Conservation (phyloP, 2,797 vertebrate species). For the Galaxias olidus region DNA sequence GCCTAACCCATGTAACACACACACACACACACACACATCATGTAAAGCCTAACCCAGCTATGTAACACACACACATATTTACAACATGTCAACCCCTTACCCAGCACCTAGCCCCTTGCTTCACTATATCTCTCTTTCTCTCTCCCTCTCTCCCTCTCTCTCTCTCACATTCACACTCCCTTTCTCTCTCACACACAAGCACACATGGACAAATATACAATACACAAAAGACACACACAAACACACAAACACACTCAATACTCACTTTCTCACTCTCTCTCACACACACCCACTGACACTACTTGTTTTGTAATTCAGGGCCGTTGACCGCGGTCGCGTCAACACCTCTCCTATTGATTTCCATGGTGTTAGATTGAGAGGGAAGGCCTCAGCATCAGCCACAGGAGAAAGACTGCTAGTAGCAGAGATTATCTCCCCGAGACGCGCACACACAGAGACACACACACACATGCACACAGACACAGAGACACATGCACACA, state of each 20-base stretch:
- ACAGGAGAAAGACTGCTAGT: slow-evolving; percentile 52
- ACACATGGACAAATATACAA: too few species aligned
- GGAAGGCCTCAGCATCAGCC: slow-evolving; percentile 37
- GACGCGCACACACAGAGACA: slow-evolving; percentile 19
- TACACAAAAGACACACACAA: too few species aligned
- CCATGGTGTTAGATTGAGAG: slow-evolving; percentile 63
- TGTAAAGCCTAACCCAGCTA: too few species aligned
- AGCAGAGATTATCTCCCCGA: slow-evolving; percentile 57
- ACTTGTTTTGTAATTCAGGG: slow-evolving; percentile 44
- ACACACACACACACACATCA: too few species aligned
- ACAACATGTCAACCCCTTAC: slow-evolving; percentile 41
- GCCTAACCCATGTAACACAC: too few species aligned
- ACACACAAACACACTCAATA: slow-evolving; percentile 5
- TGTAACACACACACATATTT: slow-evolving; percentile 25
- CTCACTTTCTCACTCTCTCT: background rate
- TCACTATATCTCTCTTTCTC: too few species aligned
- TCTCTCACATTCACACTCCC: too few species aligned
- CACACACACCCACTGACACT: slow-evolving; percentile 18
- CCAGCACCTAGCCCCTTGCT: background rate
- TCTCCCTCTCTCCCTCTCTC: too few species aligned
- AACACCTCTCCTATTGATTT: slow-evolving; percentile 73
- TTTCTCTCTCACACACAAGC: slow-evolving; percentile 3
- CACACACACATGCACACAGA: too few species aligned
- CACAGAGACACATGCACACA: slow-evolving; percentile 16
- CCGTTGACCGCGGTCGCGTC: slow-evolving; percentile 60